Evolutionary conservation across 1,140 invertebrate genomes (phyloP).

Genomic region (Heliconius hewitsoni): DNA sequence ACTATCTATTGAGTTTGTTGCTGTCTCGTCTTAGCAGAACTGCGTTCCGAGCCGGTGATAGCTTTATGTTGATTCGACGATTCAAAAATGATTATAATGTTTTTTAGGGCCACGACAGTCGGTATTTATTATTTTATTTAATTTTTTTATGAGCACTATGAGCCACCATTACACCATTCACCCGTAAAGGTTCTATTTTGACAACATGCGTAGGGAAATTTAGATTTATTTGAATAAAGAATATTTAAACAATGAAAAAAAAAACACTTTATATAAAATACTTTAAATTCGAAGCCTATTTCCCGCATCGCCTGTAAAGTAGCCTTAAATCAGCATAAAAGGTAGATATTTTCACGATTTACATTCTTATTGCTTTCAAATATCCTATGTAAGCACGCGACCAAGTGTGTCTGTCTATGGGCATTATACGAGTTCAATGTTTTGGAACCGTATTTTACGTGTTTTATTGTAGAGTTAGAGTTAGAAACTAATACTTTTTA

Average conservation of each 20-base stretch:
- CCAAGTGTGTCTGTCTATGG: neutral
- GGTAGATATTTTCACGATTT: constrained; percentile 16
- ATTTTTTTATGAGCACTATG: no score
- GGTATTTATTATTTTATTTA: no score
- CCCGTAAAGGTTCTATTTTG: no score
- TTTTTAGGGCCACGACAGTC: no score
- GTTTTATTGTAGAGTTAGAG: neutral
- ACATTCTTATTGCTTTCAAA: constrained; percentile 22
- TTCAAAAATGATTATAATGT: no score
- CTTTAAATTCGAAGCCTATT: neutral
- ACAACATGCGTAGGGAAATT: no score
- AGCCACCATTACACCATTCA: no score
- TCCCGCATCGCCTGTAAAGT: neutral
- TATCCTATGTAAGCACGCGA: constrained; percentile 1
- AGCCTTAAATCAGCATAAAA: constrained; percentile 3
- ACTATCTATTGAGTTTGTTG: no score
- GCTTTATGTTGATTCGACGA: no score
- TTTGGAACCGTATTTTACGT: neutral
- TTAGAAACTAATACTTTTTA: neutral
- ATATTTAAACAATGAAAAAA: neutral
- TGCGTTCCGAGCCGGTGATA: no score
- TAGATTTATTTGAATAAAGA: no score
- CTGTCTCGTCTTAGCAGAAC: no score
- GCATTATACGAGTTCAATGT: neutral
- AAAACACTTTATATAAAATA: neutral